These are phyloP conservation scores for Mixornis gularis DNA, from an alignment of 2,113 vertebrate genomes.

Conservation along the genomic window DNA sequence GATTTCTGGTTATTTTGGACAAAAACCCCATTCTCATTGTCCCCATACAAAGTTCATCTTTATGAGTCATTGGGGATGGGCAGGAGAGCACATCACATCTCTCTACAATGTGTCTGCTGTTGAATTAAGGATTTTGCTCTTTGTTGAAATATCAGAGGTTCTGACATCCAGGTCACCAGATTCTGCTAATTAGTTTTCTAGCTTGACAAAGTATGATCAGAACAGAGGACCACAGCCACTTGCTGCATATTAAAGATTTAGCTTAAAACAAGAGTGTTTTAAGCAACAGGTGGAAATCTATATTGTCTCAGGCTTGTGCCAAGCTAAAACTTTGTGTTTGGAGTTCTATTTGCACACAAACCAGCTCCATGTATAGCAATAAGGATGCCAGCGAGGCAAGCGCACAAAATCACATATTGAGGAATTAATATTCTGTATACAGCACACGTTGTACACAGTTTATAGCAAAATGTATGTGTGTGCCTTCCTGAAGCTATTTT, in stretches of 20 bases:
- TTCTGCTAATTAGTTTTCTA: constrained; percentile 27
- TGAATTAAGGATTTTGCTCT: constrained; percentile 29
- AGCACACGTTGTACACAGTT: constrained; percentile 46
- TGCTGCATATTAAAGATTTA: not conserved
- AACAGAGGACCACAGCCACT: not conserved
- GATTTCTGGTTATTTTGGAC: not conserved
- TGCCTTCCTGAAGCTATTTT: constrained; percentile 58
- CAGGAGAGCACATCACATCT: not conserved
- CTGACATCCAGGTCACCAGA: constrained; percentile 25
- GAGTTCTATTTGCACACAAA: constrained; percentile 40
- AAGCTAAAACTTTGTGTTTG: constrained; percentile 5
- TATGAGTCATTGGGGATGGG: not conserved
- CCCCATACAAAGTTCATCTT: not conserved
- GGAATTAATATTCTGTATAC: constrained; percentile 60
- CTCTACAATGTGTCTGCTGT: not conserved
- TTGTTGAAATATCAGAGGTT: constrained; percentile 29
- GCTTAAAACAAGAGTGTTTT: not conserved
- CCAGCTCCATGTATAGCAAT: not conserved
- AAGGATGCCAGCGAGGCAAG: not conserved
- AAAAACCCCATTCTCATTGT: not conserved
- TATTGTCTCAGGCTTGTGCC: not conserved
- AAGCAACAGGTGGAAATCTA: constrained; percentile 40
- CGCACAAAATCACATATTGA: constrained; percentile 32
- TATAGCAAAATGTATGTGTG: constrained; percentile 61
- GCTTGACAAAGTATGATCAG: not conserved